Conservation (phyloP, 2,113 vertebrate species). For the Mugil cephalus region DNA sequence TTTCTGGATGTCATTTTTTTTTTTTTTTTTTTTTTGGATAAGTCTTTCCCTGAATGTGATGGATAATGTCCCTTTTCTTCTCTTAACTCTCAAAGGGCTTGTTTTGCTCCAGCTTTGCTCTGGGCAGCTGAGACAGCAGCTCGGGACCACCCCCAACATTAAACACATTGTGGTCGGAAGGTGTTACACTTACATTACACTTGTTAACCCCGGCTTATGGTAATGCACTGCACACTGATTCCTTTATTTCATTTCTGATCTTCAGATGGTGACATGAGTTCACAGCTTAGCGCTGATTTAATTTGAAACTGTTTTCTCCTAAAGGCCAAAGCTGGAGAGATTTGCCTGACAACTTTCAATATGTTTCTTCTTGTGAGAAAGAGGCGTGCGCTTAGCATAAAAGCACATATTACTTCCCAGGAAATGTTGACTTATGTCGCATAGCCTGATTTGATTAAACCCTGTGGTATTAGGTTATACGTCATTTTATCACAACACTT, state of each 20-base stretch:
- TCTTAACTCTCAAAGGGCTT: constrained; percentile 56
- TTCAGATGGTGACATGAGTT: neutral
- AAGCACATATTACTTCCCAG: neutral
- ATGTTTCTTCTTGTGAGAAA: neutral
- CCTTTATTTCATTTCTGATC: neutral
- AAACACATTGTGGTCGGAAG: constrained; percentile 82
- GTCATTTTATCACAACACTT: neutral
- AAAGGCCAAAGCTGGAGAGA: neutral
- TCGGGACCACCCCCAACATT: constrained; percentile 82
- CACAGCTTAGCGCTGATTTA: neutral
- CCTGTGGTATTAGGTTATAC: no score
- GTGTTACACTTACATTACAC: constrained; percentile 79
- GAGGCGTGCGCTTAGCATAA: neutral
- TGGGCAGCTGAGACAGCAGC: constrained; percentile 34
- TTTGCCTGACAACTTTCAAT: neutral
- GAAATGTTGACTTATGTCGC: neutral
- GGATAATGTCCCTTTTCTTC: neutral
- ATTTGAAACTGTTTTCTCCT: neutral
- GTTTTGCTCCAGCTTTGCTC: constrained; percentile 52
- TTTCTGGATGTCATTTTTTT: neutral
- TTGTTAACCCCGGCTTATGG: constrained; percentile 74
- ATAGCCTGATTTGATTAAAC: neutral
- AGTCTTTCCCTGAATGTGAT: neutral
- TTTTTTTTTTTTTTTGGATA: neutral
- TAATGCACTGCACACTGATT: constrained; percentile 35